These are phyloP conservation scores for Chanos chanos DNA, from an alignment of 2,797 vertebrate species.

Conservation along the genomic window DNA sequence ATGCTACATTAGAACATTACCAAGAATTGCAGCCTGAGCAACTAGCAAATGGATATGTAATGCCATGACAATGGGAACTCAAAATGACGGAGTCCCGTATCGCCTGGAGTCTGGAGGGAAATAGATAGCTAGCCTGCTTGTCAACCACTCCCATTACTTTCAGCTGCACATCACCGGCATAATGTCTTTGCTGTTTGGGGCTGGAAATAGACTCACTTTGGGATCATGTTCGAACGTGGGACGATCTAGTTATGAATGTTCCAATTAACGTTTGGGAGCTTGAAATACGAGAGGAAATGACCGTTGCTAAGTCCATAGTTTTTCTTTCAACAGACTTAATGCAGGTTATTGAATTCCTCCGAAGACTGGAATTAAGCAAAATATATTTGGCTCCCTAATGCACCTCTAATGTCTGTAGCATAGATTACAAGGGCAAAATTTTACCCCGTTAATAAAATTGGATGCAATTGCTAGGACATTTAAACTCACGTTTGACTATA, in stretches of 20 bases:
- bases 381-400: constrained; percentile 68
- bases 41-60: constrained; percentile 9
- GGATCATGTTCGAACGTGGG: constrained; percentile 55
- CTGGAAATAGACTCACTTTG: constrained; percentile 59
- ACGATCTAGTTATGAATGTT: constrained; percentile 58
- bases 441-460: too few species aligned
- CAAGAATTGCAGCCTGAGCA: neutral
- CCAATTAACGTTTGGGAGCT: constrained; percentile 60
- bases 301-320: constrained; percentile 50
- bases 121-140: constrained; percentile 14
- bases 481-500: too few species aligned
- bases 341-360: constrained; percentile 64
- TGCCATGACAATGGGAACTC: neutral
- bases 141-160: constrained; percentile 7
- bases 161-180: neutral
- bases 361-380: constrained; percentile 64
- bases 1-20: neutral
- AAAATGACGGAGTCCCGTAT: constrained; percentile 18
- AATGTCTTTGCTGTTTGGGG: constrained; percentile 22
- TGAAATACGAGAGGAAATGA: constrained; percentile 63
- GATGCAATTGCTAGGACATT: too few species aligned
- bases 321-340: constrained; percentile 67
- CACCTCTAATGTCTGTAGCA: constrained; percentile 68
- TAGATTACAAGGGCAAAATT: constrained; percentile 52
- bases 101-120: neutral